These are phyloP conservation scores for Iselma pallidipennis DNA, from an alignment of 2,888 invertebrate species.

Conservation along the genomic window DNA sequence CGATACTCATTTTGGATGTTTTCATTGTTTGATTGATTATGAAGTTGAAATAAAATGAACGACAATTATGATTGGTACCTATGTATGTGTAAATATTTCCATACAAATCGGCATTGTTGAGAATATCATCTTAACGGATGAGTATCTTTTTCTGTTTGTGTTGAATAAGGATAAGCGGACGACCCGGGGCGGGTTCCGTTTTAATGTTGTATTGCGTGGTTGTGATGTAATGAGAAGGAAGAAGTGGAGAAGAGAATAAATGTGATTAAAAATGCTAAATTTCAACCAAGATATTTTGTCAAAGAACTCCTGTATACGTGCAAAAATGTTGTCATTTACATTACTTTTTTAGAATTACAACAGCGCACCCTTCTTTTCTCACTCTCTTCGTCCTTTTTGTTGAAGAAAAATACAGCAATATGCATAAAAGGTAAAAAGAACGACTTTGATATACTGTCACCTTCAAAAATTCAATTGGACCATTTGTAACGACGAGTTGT, in stretches of 20 bases:
- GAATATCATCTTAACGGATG: background rate
- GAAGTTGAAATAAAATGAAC: background rate
- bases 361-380: background rate
- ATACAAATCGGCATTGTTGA: background rate
- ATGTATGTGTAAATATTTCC: too few species aligned
- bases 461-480: conserved; percentile 28
- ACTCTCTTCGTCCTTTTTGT: too few species aligned
- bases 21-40: background rate
- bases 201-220: background rate
- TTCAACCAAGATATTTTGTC: background rate
- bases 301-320: too few species aligned
- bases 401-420: conserved; percentile 29
- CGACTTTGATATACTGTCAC: conserved; percentile 25
- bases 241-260: background rate
- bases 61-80: background rate
- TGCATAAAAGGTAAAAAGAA: conserved; percentile 24
- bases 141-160: background rate
- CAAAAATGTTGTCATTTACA: background rate
- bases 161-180: background rate
- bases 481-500: conserved; percentile 21
- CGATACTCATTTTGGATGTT: too few species aligned
- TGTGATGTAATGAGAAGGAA: background rate
- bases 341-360: background rate
- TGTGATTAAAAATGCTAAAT: background rate
- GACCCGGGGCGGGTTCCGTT: background rate